A percentile compares a stretch with the other conserved stretches of the same genome.
Evolutionary conservation across 2,113 vertebrate genomes (phyloP).

Genomic region (Cepphus grylle): DNA sequence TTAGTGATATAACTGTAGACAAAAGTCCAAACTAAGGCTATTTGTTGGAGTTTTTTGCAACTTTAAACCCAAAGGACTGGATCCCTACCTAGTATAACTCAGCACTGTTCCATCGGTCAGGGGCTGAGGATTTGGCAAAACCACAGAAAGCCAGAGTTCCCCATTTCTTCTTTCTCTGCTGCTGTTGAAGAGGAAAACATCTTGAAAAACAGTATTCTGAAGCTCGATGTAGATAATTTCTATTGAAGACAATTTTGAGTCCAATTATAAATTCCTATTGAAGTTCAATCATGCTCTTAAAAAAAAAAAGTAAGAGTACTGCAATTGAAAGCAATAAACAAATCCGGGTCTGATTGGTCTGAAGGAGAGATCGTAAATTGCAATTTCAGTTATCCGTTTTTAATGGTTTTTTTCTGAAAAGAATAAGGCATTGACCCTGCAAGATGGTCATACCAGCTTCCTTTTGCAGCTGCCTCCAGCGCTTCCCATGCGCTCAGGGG

Average conservation of each 20-base stretch:
- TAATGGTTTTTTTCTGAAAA: background rate
- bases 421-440: background rate
- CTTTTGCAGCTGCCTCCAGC: background rate
- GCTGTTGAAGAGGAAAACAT: conserved; percentile 6
- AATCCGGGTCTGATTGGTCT: background rate
- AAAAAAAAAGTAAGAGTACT: background rate
- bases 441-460: background rate
- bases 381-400: background rate
- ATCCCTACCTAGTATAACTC: background rate
- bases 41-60: background rate
- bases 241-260: conserved; percentile 33
- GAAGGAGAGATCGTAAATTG: background rate
- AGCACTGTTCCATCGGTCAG: background rate
- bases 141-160: background rate
- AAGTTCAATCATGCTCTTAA: conserved; percentile 4
- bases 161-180: background rate
- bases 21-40: background rate
- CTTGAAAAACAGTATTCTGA: background rate
- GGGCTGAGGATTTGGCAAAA: background rate
- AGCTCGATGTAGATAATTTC: background rate
- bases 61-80: background rate
- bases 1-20: background rate
- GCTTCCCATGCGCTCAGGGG: background rate
- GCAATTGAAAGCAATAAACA: conserved; percentile 7
- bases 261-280: conserved; percentile 40